Evolutionary conservation across 1,140 invertebrate genomes (phyloP).

Genomic region (Bradynema listronoti): DNA sequence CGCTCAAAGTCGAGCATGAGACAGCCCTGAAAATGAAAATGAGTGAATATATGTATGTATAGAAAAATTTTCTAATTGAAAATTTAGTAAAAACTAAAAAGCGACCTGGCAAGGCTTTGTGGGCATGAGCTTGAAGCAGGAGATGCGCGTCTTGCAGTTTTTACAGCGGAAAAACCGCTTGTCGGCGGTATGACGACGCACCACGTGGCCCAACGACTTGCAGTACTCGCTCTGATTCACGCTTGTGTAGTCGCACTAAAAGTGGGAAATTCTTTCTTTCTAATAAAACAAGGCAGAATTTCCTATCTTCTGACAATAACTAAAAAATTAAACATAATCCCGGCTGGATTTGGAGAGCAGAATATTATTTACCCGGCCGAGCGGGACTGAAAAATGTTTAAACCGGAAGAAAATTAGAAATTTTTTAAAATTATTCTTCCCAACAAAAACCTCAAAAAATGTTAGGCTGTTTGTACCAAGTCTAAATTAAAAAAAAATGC

Average conservation of each 20-base stretch:
- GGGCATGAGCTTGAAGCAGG: constrained; percentile 34
- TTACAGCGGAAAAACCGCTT: constrained; percentile 45
- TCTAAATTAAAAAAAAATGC: constrained; percentile 3
- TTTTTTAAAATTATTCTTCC: not conserved
- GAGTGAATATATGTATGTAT: constrained; percentile 2
- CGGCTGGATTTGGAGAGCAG: not conserved
- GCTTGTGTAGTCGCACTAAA: constrained; percentile 35
- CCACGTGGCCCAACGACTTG: constrained; percentile 16
- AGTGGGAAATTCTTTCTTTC: not conserved
- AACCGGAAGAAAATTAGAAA: no score
- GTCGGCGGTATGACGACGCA: constrained; percentile 29
- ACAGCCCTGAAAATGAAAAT: constrained; percentile 34
- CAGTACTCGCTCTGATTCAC: constrained; percentile 26
- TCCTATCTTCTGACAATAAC: not conserved
- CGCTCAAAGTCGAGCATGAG: constrained; percentile 34
- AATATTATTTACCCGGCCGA: not conserved
- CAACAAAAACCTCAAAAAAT: not conserved
- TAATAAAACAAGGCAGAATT: no score
- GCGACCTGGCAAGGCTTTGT: constrained; percentile 38
- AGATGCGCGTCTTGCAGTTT: constrained; percentile 27
- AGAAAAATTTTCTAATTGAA: constrained; percentile 4
- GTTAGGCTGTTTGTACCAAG: not conserved
- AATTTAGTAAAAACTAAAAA: not conserved
- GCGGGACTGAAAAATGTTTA: no score
- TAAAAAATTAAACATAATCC: not conserved